phyloP scores from a whole-genome alignment of 2,888 invertebrate genomes.

The Dicyrtomina minuta region DNA sequence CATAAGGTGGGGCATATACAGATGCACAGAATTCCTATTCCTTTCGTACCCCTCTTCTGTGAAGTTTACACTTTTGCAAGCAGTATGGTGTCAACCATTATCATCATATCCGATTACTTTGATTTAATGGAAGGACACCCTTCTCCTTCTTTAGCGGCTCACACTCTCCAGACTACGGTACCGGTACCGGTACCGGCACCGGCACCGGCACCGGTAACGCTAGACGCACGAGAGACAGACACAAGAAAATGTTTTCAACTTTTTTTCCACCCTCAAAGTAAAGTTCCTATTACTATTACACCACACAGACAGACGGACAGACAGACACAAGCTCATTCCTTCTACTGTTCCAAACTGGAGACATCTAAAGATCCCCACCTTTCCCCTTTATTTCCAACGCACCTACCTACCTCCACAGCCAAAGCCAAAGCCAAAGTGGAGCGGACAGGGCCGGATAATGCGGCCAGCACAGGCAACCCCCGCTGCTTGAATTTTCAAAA shows the following conservation, averaged over 20 bases:
- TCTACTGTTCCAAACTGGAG: not conserved
- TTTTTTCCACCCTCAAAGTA: conserved; percentile 1
- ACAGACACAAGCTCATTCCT: not conserved
- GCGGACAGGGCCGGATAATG: too few relatives aligned
- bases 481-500: too few relatives aligned
- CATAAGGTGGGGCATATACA: too few relatives aligned
- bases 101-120: conserved; percentile 39
- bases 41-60: too few relatives aligned
- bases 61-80: not conserved
- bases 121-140: conserved; percentile 38
- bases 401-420: not conserved
- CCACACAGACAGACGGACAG: not conserved
- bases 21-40: too few relatives aligned
- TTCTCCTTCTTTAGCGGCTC: conserved; percentile 8
- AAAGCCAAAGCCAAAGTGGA: not conserved
- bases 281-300: not conserved
- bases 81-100: conserved; percentile 31
- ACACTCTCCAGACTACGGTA: not conserved
- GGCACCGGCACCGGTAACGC: too few relatives aligned
- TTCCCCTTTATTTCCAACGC: not conserved
- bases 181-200: too few relatives aligned
- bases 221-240: too few relatives aligned
- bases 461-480: too few relatives aligned
- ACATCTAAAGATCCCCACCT: not conserved
- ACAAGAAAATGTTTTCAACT: conserved; percentile 21